A percentile compares a stretch with the other conserved stretches of the same genome.
phyloP scores from a whole-genome alignment of 2,113 vertebrate genomes.

The Arvicanthis niloticus region DNA sequence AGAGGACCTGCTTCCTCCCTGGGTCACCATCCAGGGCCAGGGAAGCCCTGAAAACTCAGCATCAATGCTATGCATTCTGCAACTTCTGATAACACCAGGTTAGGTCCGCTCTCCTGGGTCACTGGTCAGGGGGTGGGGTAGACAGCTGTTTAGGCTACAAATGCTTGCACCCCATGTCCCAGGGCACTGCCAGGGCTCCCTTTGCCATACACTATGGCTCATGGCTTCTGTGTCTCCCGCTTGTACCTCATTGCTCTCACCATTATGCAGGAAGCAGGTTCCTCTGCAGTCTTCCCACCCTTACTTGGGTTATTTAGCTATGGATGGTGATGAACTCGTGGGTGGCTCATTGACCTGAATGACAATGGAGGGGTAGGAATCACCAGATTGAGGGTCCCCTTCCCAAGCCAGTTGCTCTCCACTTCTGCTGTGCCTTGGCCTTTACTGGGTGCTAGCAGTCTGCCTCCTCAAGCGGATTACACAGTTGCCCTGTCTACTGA shows the following conservation, averaged over 20 bases:
- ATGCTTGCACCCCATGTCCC: background rate
- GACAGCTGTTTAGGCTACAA: background rate
- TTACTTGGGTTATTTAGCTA: background rate
- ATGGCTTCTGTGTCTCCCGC: background rate
- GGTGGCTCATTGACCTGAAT: fast-evolving
- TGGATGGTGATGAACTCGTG: background rate
- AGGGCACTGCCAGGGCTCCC: background rate
- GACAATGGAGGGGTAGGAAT: background rate
- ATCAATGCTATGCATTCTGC: background rate
- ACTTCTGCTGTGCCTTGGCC: too few species aligned
- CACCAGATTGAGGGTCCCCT: background rate
- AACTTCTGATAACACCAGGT: background rate
- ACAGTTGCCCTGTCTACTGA: background rate
- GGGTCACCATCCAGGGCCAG: background rate
- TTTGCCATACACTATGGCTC: background rate
- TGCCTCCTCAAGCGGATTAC: background rate
- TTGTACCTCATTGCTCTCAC: background rate
- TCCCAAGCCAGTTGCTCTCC: background rate
- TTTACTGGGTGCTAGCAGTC: background rate
- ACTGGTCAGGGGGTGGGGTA: background rate
- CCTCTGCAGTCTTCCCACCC: background rate
- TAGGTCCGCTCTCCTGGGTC: too few species aligned
- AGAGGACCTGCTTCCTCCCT: background rate
- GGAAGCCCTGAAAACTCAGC: background rate
- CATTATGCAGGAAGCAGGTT: background rate